Evolutionary conservation across 2,888 invertebrate species (phyloP).

Genomic region (Lottia gigantea): DNA sequence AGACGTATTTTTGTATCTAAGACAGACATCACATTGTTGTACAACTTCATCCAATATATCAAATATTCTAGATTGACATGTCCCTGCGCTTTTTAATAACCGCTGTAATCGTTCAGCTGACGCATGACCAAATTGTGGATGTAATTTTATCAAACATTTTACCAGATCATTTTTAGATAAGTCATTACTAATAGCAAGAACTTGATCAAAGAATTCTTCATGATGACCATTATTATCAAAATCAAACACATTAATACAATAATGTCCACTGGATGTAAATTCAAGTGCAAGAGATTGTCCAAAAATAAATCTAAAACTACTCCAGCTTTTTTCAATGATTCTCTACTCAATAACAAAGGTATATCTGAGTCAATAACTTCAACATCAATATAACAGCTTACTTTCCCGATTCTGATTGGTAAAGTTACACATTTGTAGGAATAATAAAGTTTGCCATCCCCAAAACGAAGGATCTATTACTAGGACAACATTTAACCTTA

Average conservation of each 20-base stretch:
- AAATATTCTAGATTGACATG: conserved; percentile 14
- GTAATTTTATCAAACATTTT: conserved; percentile 29
- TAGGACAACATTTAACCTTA: background rate
- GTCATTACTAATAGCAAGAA: no score
- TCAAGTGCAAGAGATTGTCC: conserved; percentile 18
- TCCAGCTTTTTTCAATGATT: conserved; percentile 21
- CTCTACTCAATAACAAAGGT: conserved; percentile 25
- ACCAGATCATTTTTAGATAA: background rate
- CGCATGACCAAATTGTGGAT: conserved; percentile 39
- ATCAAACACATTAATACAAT: conserved; percentile 21
- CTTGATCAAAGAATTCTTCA: no score
- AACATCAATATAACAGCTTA: conserved; percentile 17
- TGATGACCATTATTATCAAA: background rate
- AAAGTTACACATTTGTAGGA: conserved; percentile 17
- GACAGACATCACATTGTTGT: conserved; percentile 25
- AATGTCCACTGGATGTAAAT: conserved; percentile 27
- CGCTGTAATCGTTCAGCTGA: conserved; percentile 26
- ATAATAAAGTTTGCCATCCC: conserved; percentile 19
- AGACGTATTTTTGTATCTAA: conserved; percentile 2
- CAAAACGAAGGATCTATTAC: conserved; percentile 21
- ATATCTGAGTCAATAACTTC: conserved; percentile 25
- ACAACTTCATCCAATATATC: conserved; percentile 21
- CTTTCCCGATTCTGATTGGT: conserved; percentile 18
- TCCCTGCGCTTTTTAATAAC: conserved; percentile 30
- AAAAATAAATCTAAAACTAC: conserved; percentile 23